Evolutionary conservation across 92 coral and sea anemone genomes (phyloP), one percentile per base, ranked within the genome.

Genomic region (Bergia sp.): DNA sequence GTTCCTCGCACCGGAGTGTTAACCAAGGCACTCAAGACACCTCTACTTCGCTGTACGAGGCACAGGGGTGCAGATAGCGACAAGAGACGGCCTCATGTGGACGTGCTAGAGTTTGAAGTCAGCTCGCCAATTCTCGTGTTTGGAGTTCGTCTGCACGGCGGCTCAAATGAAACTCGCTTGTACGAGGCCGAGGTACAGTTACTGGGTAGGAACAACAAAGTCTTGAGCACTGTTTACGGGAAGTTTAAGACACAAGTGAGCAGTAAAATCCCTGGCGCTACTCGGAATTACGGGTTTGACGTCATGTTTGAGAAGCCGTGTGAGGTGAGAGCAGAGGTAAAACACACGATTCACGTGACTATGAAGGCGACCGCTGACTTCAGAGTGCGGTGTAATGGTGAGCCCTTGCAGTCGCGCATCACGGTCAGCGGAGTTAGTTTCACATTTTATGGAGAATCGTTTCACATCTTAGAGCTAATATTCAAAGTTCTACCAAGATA

Each of bases 141-240:
- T 73, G 93, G 93, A 5, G 93, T 91, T 81, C 88, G 93, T 37
- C 83, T 91, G 16, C 82, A 91, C 65, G 93, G 90, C 40, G 89
- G 88, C 37, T 80, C 89, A 58, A 91, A 86, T 36, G 85, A 91
- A 12, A 43, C 85, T 20, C 90, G 85, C 53, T 81, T 89, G 44
- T 91, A 87, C 38, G 87, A 84, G 77, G 77, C 87, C 29, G 87
- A 84, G 79, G 87, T 84, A 5, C 87, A 84, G 10, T 84, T 84
- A 74, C 42, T 84, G 38, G 87, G 79, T 43, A 71, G 6, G 43
- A 45, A 44, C 15, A 71, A 84, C 79, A 36, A 45, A 71, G 79
- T 84, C 15, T 16, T 71, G 37, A 23, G 87, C 45, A 72, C 55
- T 44, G 50, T 53, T 1, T 84, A 84, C 37, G 87, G 87, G 5